A percentile compares a stretch with the other conserved stretches of the same genome.
Evolutionary conservation across 2,888 invertebrate genomes (phyloP).

Genomic region (Cryptosula pallasiana): DNA sequence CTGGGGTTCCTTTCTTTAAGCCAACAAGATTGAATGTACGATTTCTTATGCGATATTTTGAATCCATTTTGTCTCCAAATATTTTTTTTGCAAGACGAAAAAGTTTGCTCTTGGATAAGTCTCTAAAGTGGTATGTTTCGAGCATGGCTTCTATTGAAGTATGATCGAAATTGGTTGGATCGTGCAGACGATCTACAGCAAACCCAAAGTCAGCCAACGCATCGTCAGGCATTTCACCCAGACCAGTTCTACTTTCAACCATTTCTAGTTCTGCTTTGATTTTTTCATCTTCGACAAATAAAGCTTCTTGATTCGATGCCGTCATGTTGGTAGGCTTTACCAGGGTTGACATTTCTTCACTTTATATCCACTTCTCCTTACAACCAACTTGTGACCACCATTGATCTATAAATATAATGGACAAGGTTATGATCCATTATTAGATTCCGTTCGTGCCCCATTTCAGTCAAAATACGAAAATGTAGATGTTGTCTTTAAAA

Average conservation of each 20-base stretch:
- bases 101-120: constrained; percentile 41
- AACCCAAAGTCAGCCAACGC: constrained; percentile 34
- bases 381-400: too few relatives aligned
- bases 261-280: background rate
- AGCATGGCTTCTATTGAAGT: constrained; percentile 42
- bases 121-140: constrained; percentile 37
- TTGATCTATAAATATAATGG: too few relatives aligned
- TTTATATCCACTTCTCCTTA: too few relatives aligned
- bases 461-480: too few relatives aligned
- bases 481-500: too few relatives aligned
- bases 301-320: too few relatives aligned
- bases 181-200: constrained; percentile 40
- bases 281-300: background rate
- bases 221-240: constrained; percentile 20
- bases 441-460: too few relatives aligned
- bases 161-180: constrained; percentile 45
- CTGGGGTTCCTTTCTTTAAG: background rate
- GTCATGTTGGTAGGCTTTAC: too few relatives aligned
- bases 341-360: too few relatives aligned
- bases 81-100: constrained; percentile 47
- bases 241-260: constrained; percentile 2
- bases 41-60: constrained; percentile 21
- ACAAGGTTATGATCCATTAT: too few relatives aligned
- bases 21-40: constrained; percentile 13
- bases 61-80: constrained; percentile 36